phyloP scores from a whole-genome alignment of 2,113 vertebrate genomes.

The Stercorarius parasiticus region DNA sequence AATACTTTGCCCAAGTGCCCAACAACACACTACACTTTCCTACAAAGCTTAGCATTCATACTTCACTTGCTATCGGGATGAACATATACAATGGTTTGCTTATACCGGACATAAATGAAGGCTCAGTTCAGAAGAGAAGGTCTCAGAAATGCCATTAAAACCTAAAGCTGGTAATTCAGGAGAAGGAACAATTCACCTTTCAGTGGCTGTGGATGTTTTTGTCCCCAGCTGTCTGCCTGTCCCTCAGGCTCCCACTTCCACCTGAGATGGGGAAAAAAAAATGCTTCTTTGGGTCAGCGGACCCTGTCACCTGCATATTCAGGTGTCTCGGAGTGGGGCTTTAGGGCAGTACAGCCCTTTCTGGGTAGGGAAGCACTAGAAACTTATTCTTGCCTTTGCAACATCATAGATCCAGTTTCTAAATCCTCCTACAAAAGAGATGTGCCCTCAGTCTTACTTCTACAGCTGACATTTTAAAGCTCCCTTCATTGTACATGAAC shows the following conservation, averaged over 20 bases:
- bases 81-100: background rate
- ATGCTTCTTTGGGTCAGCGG: background rate
- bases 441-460: background rate
- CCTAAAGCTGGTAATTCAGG: slow-evolving; percentile 13
- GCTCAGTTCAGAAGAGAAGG: background rate
- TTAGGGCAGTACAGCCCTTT: background rate
- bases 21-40: background rate
- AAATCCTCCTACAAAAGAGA: background rate
- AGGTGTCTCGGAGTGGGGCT: background rate
- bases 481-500: background rate
- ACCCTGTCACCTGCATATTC: background rate
- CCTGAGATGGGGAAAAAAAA: background rate
- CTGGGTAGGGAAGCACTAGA: background rate
- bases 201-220: background rate
- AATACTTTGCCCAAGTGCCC: background rate
- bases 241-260: background rate
- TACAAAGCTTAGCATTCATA: slow-evolving; percentile 30
- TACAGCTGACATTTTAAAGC: background rate
- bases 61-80: background rate
- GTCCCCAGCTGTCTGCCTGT: background rate
- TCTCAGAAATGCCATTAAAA: slow-evolving; percentile 19
- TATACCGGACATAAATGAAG: background rate
- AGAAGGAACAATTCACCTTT: slow-evolving; percentile 2
- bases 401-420: background rate
- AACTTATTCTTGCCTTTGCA: background rate